Evolutionary conservation across 37 sponge, comb jelly and placozoan species (phyloP), one percentile per base, ranked within the genome.

Genomic region (Dysidea cf. avara): DNA sequence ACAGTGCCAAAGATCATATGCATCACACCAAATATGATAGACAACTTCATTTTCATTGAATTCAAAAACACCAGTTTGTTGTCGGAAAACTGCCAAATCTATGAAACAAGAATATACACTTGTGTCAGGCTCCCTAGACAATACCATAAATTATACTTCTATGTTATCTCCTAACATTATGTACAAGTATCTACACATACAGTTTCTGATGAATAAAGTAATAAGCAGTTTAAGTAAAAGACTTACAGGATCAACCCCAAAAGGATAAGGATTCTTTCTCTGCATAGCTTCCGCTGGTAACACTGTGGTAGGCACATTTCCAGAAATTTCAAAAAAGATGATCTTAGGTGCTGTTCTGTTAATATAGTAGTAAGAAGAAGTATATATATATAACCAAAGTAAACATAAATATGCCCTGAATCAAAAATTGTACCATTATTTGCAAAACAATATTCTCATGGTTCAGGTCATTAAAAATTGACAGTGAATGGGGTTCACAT

Each of bases 41-140:
- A 82, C 81, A 92, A 59, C 60, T 92, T 92, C 93, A 92, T 92
- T 59, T 92, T 92, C 81, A 74, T 87, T 29, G 84, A 72, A 69
- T 92, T 92, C 68, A 77, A 51, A 61, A 83, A 83, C 28, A 80
- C 36, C 40, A 92, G 78, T 69, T 81, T 81, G 82, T 92, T 92
- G 0, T 53, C 61, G 0, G 93, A 40, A 3, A 92, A 13, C 20
- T 80, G 81, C 93, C 93, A 92, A 26, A 92, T 82, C 89, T 88
- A 43, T 22, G 43, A 39, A 51, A 30, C 22, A 0, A 20, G 68
- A 1, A 77, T 13, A 46, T 34, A 39, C 3, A n/a, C 1, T 25
- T 18, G 14, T 48, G 5, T 22, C 9, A 9, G 9, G 9, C 46
- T 12, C 46, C 5, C 9, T n/a, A n/a, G n/a, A n/a, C n/a, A n/a